Evolutionary conservation across 2,888 invertebrate genomes (phyloP).

Genomic region (Phengaris arion): DNA sequence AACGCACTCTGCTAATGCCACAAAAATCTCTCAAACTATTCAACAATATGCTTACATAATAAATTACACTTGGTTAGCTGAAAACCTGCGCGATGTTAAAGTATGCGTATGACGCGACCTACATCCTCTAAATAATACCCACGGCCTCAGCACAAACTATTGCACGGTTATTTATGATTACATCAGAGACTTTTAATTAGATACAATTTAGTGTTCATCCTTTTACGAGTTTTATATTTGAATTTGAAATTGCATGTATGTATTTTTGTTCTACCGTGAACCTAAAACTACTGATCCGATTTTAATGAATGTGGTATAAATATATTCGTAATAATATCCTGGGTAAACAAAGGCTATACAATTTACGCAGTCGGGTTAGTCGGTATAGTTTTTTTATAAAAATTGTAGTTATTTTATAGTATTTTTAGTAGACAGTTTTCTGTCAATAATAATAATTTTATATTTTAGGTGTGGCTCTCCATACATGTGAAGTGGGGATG

Average conservation of each 20-base stretch:
- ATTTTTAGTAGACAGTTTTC: no score
- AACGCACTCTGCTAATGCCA: background rate
- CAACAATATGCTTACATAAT: constrained; percentile 17
- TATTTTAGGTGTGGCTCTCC: no score
- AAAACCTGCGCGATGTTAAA: constrained; percentile 16
- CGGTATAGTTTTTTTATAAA: no score
- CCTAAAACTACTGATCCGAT: no score
- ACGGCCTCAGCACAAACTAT: background rate
- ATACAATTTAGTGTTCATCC: constrained; percentile 2
- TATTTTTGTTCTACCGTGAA: no score
- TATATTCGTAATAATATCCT: no score
- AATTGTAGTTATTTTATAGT: no score
- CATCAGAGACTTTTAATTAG: constrained; percentile 1
- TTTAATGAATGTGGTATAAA: no score
- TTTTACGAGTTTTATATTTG: background rate
- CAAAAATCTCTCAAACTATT: constrained; percentile 12
- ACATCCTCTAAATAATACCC: constrained; percentile 20
- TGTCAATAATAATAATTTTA: no score
- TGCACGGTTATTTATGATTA: background rate
- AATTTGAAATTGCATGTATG: background rate
- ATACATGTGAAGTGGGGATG: no score
- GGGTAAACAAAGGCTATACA: no score
- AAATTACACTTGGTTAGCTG: constrained; percentile 18
- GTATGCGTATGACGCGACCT: constrained; percentile 23
- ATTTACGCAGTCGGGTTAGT: no score